Conservation (phyloP, 1,140 invertebrate species). For the Aphelinus certus region DNA sequence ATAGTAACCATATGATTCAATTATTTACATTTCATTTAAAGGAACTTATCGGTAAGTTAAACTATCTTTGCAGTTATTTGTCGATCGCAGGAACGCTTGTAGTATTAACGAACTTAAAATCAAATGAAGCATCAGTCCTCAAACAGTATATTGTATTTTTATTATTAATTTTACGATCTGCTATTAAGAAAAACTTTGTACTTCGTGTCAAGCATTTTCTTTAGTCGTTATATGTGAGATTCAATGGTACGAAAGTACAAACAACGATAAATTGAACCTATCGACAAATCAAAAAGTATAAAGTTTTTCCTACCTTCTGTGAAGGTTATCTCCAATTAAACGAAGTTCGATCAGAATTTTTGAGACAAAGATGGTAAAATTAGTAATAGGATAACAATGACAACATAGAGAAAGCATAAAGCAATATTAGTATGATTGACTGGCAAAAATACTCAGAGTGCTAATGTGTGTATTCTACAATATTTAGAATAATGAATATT, state of each 20-base stretch:
- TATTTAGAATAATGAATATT: slow-evolving; percentile 8
- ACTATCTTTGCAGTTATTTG: background rate
- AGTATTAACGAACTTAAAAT: background rate
- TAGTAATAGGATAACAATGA: slow-evolving; percentile 27
- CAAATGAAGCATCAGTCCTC: background rate
- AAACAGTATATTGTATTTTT: slow-evolving; percentile 3
- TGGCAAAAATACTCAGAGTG: slow-evolving; percentile 25
- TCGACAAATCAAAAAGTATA: slow-evolving; percentile 7
- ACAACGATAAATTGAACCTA: background rate
- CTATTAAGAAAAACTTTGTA: slow-evolving; percentile 13
- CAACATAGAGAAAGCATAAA: slow-evolving; percentile 3
- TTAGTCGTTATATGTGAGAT: background rate
- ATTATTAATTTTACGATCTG: slow-evolving; percentile 30
- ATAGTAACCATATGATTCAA: background rate
- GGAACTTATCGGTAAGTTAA: background rate
- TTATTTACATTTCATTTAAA: background rate
- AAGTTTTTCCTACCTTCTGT: slow-evolving; percentile 31
- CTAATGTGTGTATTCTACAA: background rate
- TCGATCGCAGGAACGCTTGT: background rate
- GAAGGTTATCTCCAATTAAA: slow-evolving; percentile 20
- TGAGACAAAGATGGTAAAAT: slow-evolving; percentile 20
- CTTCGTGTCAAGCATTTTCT: background rate
- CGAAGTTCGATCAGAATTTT: slow-evolving; percentile 13
- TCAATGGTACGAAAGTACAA: background rate
- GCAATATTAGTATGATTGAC: slow-evolving; percentile 28